A percentile compares a stretch with the other conserved stretches of the same genome.
Evolutionary conservation across 1,140 invertebrate genomes (phyloP).

Genomic region (Chrysopa pallens): DNA sequence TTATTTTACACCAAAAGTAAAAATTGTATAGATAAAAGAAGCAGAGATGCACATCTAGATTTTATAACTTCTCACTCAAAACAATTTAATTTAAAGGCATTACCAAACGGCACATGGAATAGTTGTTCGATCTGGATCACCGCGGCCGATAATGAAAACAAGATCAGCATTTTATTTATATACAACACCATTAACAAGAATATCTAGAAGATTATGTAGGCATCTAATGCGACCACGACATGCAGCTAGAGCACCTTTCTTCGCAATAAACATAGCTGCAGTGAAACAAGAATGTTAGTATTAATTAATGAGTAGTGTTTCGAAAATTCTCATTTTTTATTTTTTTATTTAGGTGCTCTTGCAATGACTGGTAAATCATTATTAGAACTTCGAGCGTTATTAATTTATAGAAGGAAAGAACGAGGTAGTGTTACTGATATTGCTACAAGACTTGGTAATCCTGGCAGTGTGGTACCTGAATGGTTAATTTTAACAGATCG

Average conservation of each 20-base stretch:
- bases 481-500: slow-evolving; percentile 69
- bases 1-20: no score
- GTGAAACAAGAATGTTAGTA: slow-evolving; percentile 65
- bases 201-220: slow-evolving; percentile 69
- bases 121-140: slow-evolving; percentile 49
- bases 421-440: slow-evolving; percentile 58
- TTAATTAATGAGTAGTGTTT: not conserved
- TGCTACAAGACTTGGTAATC: slow-evolving; percentile 53
- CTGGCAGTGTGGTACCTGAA: slow-evolving; percentile 44
- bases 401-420: slow-evolving; percentile 16
- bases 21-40: no score
- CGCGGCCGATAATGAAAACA: slow-evolving; percentile 89
- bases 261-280: slow-evolving; percentile 62
- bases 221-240: slow-evolving; percentile 68
- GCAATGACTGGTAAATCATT: slow-evolving; percentile 39
- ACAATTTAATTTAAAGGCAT: slow-evolving; percentile 36
- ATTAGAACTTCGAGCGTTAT: slow-evolving; percentile 25
- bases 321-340: not conserved
- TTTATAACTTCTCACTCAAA: no score
- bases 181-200: slow-evolving; percentile 71
- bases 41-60: no score
- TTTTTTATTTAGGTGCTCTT: slow-evolving; percentile 29
- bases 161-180: slow-evolving; percentile 87
- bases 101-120: slow-evolving; percentile 78
- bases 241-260: slow-evolving; percentile 73